Evolutionary conservation across 2,888 invertebrate genomes (phyloP).

Genomic region (Escarpia spicata): DNA sequence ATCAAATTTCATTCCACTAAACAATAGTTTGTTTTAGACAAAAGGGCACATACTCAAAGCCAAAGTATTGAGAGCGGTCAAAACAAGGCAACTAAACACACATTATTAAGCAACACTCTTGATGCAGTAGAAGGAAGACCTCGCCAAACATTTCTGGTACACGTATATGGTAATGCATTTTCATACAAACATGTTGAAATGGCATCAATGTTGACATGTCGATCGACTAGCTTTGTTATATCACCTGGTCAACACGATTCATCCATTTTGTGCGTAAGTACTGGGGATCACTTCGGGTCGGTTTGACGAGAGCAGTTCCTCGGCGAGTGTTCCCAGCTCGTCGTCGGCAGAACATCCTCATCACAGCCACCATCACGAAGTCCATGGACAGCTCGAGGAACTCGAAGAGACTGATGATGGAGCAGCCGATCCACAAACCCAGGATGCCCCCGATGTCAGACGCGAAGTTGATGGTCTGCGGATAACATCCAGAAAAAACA

Average conservation of each 20-base stretch:
- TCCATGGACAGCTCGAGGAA: slow-evolving; percentile 10
- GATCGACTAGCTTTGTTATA: background rate
- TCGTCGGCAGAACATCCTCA: background rate
- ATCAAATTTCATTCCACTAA: no score
- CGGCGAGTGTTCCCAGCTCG: background rate
- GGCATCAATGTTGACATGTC: no score
- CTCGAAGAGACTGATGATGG: slow-evolving; percentile 4
- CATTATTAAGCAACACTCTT: no score
- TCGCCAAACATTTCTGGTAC: no score
- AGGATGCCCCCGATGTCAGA: background rate
- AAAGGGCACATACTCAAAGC: no score
- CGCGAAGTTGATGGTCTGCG: background rate
- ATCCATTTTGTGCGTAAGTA: background rate
- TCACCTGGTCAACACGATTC: background rate
- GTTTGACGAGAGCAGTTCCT: background rate
- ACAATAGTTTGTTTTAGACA: no score
- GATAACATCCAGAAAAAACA: background rate
- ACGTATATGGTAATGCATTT: no score
- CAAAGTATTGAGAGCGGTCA: no score
- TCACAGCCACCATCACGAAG: background rate
- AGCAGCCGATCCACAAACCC: slow-evolving; percentile 4
- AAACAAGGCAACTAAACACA: no score
- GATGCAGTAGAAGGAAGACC: no score
- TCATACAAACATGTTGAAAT: no score
- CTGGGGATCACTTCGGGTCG: background rate